Evolutionary conservation across 2,797 vertebrate species (phyloP).

Genomic region (Melanotaenia boesemani): DNA sequence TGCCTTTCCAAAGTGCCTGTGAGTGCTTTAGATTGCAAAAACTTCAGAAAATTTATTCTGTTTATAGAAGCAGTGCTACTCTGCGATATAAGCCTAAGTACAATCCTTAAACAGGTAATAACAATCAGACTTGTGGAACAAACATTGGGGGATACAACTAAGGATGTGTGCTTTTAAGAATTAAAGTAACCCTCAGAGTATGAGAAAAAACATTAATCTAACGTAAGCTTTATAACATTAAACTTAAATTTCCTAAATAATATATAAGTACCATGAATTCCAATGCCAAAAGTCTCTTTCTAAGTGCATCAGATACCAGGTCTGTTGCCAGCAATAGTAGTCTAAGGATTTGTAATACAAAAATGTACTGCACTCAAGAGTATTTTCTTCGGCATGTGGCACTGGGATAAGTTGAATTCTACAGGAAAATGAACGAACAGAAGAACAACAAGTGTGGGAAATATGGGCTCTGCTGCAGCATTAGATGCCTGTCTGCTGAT

Average conservation of each 20-base stretch:
- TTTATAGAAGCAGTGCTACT: constrained; percentile 66
- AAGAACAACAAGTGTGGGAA: constrained; percentile 49
- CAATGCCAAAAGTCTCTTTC: constrained; percentile 52
- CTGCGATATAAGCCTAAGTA: constrained; percentile 45
- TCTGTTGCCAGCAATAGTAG: constrained; percentile 64
- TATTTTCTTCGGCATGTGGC: constrained; percentile 68
- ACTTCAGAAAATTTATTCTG: constrained; percentile 57
- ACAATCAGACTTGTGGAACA: constrained; percentile 55
- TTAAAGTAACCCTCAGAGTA: constrained; percentile 47
- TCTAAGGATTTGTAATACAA: constrained; percentile 59
- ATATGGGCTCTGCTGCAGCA: constrained; percentile 70
- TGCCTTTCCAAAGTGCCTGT: constrained; percentile 81
- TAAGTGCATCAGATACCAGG: constrained; percentile 60
- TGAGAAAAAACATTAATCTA: constrained; percentile 67
- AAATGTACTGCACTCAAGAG: constrained; percentile 74
- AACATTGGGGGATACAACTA: constrained; percentile 44
- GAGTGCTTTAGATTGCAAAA: constrained; percentile 82
- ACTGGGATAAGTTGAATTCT: constrained; percentile 62
- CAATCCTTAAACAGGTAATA: constrained; percentile 53
- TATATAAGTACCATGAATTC: constrained; percentile 62
- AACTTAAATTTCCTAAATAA: constrained; percentile 66
- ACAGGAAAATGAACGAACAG: constrained; percentile 55
- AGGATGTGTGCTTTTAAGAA: constrained; percentile 65
- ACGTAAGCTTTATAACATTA: constrained; percentile 56
- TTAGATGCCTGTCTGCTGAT: constrained; percentile 61